Evolutionary conservation across 2,113 vertebrate species (phyloP), one percentile per base, ranked within the genome.

Genomic region (Corythaeola cristata): DNA sequence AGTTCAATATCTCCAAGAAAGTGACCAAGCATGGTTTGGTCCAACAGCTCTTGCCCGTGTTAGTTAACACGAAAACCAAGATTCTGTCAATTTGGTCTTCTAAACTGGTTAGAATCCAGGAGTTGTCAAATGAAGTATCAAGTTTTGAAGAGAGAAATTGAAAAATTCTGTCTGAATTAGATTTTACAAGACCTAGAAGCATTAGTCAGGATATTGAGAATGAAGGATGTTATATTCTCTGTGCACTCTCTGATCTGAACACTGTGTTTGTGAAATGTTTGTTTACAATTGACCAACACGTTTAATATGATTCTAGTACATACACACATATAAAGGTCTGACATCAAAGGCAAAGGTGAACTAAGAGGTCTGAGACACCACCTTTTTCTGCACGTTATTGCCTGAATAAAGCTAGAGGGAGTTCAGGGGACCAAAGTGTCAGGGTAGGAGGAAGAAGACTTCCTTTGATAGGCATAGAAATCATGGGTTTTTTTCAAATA

Each of bases 401-500:
- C 15, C 47, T 67, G 20, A 80, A 66, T 35, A 81, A 68, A 80
- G 5, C 7, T 17, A 11, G 22, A 85, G 14, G 6, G 5, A 72
- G 6, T 28, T 67, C 28, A 64, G 11, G 17, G 23, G 21, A 75
- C 59, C 12, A 59, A 35, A 87, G 6, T 23, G 7, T 5, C 15
- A 58, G 9, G 20, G 8, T 15, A 44, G 26, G 17, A 71, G 19
- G 12, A 45, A 33, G 20, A 60, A 4, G 6, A 35, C 8, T 66
- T 74, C 10, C 77, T 77, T 37, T 44, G 13, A 7, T n/a, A 73
- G 21, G 5, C 18, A 35, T 3, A 41, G 19, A 59, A 47, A 49
- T 49, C 0, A 7, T 1, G 4, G 4, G 4, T 0, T 28, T 20
- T 85, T 79, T 67, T 11, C 4, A 52, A 80, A 45, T 15, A 59